A percentile compares a stretch with the other conserved stretches of the same genome.
Conservation (phyloP, 1,140 invertebrate species). For the Triops cancriformis region DNA sequence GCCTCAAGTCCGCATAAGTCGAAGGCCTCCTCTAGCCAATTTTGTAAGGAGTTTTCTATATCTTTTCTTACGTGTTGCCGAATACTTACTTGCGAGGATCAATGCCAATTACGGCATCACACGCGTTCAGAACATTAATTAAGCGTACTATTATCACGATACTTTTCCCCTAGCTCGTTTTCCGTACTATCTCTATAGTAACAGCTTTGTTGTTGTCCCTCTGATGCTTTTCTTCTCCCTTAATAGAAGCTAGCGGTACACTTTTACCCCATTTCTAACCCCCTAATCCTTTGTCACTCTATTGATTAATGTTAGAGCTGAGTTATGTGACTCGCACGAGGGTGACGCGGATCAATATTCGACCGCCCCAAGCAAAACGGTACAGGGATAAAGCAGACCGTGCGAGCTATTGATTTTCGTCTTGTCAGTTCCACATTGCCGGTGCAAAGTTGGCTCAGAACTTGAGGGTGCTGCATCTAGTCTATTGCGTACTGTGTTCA, state of each 20-base stretch:
- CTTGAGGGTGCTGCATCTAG: neutral
- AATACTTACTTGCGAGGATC: too few species aligned
- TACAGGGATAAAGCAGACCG: neutral
- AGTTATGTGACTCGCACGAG: neutral
- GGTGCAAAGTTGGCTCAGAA: neutral
- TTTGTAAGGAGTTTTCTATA: too few species aligned
- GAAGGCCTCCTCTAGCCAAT: too few species aligned
- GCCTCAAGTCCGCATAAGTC: too few species aligned
- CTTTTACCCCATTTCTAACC: neutral
- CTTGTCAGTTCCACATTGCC: neutral
- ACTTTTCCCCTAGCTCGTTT: too few species aligned
- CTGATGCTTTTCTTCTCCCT: neutral
- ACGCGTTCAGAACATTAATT: too few species aligned
- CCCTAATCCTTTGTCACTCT: neutral
- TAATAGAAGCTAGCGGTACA: neutral
- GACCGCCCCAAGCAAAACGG: neutral
- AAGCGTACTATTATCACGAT: too few species aligned
- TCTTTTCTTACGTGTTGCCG: too few species aligned
- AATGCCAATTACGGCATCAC: too few species aligned
- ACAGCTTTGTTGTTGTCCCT: too few species aligned
- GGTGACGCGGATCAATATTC: conserved; percentile 9
- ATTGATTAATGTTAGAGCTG: neutral
- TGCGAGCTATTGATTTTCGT: neutral
- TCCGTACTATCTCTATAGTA: too few species aligned
- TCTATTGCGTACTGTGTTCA: neutral